Conservation (phyloP, 2,888 invertebrate genomes). For the Dryobota labecula region DNA sequence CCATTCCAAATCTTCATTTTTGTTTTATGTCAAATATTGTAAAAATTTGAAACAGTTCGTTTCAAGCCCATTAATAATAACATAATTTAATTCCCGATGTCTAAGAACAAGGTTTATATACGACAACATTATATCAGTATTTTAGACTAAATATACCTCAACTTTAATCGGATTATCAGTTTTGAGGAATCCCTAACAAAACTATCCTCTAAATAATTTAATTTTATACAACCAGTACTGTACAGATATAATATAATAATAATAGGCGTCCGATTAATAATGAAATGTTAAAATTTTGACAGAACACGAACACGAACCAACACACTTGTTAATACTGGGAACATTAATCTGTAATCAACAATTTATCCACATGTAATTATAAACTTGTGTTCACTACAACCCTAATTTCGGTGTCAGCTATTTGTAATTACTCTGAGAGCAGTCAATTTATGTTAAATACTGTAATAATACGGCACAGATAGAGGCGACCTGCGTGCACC, state of each 20-base stretch:
- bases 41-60: neutral
- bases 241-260: neutral
- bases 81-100: neutral
- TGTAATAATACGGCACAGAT: conserved; percentile 31
- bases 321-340: neutral
- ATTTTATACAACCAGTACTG: neutral
- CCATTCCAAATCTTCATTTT: neutral
- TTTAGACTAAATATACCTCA: conserved; percentile 19
- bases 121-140: conserved; percentile 4
- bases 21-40: neutral
- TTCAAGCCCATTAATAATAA: neutral
- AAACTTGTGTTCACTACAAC: conserved; percentile 30
- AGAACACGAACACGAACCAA: neutral
- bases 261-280: neutral
- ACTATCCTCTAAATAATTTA: conserved; percentile 10
- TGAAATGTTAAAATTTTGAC: conserved; percentile 9
- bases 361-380: conserved; percentile 39
- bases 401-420: conserved; percentile 31
- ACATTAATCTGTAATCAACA: conserved; percentile 20
- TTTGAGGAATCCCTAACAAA: conserved; percentile 8
- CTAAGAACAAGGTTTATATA: neutral
- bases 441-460: conserved; percentile 17
- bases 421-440: conserved; percentile 35
- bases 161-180: conserved; percentile 6
- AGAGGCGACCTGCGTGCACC: conserved; percentile 7